Percentiles rank a stretch among this genome's conserved stretches.
Conservation (phyloP, 2,113 vertebrate genomes). For the Xenopus laevis region DNA sequence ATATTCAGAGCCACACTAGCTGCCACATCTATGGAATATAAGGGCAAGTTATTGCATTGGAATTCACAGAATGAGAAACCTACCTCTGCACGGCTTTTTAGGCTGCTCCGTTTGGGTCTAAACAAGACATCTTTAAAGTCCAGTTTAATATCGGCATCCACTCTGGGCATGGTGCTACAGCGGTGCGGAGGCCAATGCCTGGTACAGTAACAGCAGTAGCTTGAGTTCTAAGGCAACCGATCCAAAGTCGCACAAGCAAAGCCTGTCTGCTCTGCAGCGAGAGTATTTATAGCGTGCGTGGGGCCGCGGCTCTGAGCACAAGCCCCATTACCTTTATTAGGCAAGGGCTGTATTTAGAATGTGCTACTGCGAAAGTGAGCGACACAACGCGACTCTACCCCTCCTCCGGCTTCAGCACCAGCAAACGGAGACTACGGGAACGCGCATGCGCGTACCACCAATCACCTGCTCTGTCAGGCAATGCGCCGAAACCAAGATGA, state of each 20-base stretch:
- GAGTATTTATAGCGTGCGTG: slow-evolving; percentile 74
- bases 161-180: slow-evolving; percentile 78
- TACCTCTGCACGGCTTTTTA: slow-evolving; percentile 93
- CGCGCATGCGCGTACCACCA: neutral
- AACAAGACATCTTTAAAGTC: slow-evolving; percentile 98
- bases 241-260: slow-evolving; percentile 59
- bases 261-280: slow-evolving; percentile 63
- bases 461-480: no score
- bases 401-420: slow-evolving; percentile 24
- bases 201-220: neutral
- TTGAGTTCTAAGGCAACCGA: neutral
- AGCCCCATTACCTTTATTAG: slow-evolving; percentile 80
- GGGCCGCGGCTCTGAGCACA: slow-evolving; percentile 48
- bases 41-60: no score
- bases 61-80: no score
- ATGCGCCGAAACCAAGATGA: no score
- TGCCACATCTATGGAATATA: no score
- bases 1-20: no score
- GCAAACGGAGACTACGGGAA: neutral
- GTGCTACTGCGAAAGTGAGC: slow-evolving; percentile 52
- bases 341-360: slow-evolving; percentile 56
- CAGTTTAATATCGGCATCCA: slow-evolving; percentile 92
- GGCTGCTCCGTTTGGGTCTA: slow-evolving; percentile 94
- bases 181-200: neutral
- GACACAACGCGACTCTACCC: slow-evolving; percentile 48